These are phyloP conservation scores for Agrilus biguttatus DNA, from an alignment of 2,888 invertebrate genomes.

Conservation along the genomic window DNA sequence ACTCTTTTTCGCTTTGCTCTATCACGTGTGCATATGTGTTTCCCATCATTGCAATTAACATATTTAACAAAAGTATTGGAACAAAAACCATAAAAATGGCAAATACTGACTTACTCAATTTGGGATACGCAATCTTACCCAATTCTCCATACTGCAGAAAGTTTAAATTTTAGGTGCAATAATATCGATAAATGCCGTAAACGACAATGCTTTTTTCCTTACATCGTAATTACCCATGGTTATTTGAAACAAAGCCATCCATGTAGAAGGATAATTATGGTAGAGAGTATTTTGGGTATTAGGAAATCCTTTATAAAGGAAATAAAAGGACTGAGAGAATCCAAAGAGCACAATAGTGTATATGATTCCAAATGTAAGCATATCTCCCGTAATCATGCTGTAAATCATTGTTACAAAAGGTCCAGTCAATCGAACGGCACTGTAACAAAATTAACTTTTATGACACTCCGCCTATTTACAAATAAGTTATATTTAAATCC, in stretches of 20 bases:
- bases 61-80: constrained; percentile 90
- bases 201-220: constrained; percentile 25
- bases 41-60: constrained; percentile 99
- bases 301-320: constrained; percentile 83
- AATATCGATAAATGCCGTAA: no score
- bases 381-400: constrained; percentile 97
- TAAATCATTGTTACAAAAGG: constrained; percentile 99
- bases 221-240: constrained; percentile 97
- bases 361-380: constrained; percentile 96
- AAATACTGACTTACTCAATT: constrained; percentile 90
- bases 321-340: constrained; percentile 91
- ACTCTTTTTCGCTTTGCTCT: constrained; percentile 96
- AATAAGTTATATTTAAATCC: constrained; percentile 17
- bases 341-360: constrained; percentile 89
- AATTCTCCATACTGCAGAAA: constrained; percentile 79
- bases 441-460: constrained; percentile 27
- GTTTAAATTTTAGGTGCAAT: neutral
- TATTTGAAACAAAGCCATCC: constrained; percentile 97
- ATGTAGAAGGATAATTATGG: constrained; percentile 75
- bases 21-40: constrained; percentile 98
- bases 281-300: constrained; percentile 69
- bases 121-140: constrained; percentile 78
- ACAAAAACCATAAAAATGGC: constrained; percentile 96
- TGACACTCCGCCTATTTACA: neutral
- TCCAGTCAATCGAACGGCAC: constrained; percentile 87